These are phyloP conservation scores for Clamator glandarius DNA, from an alignment of 2,797 vertebrate genomes.

Conservation along the genomic window DNA sequence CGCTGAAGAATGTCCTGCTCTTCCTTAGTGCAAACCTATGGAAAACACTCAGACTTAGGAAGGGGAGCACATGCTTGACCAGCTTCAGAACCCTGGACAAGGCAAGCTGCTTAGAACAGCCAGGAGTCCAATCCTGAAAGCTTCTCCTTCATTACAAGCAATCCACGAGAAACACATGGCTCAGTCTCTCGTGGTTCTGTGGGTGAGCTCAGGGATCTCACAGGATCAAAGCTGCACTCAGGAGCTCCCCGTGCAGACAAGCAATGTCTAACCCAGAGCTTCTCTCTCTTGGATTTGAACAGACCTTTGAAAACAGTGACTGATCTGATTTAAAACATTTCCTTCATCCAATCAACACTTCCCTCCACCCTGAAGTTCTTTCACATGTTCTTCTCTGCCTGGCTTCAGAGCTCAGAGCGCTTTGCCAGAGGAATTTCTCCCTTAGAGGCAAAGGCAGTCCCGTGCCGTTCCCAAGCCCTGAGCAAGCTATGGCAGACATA, in stretches of 20 bases:
- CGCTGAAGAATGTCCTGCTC: constrained; percentile 93
- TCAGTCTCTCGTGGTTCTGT: background rate
- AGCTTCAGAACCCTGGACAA: background rate
- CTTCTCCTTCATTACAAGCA: background rate
- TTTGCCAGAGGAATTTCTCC: background rate
- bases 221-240: background rate
- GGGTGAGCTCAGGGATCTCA: background rate
- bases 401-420: background rate
- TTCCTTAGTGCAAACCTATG: constrained; percentile 94
- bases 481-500: background rate
- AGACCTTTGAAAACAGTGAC: background rate
- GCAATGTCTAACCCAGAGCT: background rate
- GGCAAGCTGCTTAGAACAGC: background rate
- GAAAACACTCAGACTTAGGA: background rate
- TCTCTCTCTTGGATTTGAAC: background rate
- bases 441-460: background rate
- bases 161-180: background rate
- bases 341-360: background rate
- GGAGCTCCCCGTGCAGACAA: background rate
- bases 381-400: background rate
- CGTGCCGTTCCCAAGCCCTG: background rate
- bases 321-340: background rate
- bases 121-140: background rate
- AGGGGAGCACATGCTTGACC: background rate
- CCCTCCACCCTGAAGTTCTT: background rate